Evolutionary conservation across 2,113 vertebrate genomes (phyloP), one percentile per base, ranked within the genome.

Genomic region (Budorcas taxicolor): DNA sequence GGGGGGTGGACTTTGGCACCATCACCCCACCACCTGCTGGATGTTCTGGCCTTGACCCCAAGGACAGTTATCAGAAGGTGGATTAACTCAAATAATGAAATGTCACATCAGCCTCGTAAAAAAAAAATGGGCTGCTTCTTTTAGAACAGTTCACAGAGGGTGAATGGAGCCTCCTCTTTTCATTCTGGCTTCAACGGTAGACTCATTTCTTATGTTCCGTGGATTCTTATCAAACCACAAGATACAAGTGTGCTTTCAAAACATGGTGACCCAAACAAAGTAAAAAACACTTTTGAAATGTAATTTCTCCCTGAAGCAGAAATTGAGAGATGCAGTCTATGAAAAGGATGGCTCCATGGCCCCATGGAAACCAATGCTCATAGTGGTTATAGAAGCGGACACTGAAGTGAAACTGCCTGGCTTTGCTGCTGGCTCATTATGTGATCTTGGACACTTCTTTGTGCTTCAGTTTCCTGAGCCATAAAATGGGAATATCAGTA

Each of bases 81-180:
- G 31, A 90, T 91, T 47, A 86, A 95, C 50, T 86, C 45, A 90
- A 95, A 95, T 88, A 97, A 90, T 84, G 80, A 96, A 96, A 91
- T 84, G 27, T 80, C 91, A 94, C 47, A 64, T 84, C 36, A 45
- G 2, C 29, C 31, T 58, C 8, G 86, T 80, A 40, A 84, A 94
- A 78, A 55, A 27, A 52, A 60, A 58, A 93, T 74, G 40, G 19
- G 27, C 80, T 93, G 94, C 7, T 19, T 95, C 45, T 67, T 92
- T 91, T 57, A 87, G 83, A 47, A 67, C 82, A 43, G 40, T 33
- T 1, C 10, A 84, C 55, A 92, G 53, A 64, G 31, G 5, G 47
- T 15, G 45, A 90, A 36, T 82, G 31, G 93, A 92, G 57, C 58
- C 36, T 93, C 7, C 2, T 17, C 40, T 94, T 96, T 97, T 94